Conservation (phyloP, 2,113 vertebrate genomes). For the Perca schrenkii region DNA sequence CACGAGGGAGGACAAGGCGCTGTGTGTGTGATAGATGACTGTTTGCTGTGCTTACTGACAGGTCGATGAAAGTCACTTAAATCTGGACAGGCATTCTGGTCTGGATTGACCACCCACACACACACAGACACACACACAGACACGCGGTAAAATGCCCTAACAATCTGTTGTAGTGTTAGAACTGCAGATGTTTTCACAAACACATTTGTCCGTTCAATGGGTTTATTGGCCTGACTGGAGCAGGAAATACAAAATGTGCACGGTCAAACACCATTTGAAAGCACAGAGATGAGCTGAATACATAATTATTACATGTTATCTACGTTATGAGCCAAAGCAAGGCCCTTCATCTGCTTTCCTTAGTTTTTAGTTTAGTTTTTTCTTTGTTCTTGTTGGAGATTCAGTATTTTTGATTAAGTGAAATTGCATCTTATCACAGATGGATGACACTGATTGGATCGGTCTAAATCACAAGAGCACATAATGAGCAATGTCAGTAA, state of each 20-base stretch:
- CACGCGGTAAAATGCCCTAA: background rate
- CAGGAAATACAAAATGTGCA: background rate
- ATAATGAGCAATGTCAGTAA: too few species aligned
- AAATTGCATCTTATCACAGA: too few species aligned
- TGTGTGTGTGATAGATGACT: background rate
- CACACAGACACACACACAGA: background rate
- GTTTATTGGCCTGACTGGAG: background rate
- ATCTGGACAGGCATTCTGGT: background rate
- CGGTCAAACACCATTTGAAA: background rate
- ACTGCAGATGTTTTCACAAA: background rate
- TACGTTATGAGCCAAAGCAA: too few species aligned
- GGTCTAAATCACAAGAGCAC: too few species aligned
- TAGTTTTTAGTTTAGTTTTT: background rate
- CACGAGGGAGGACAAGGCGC: background rate
- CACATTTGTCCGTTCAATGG: background rate
- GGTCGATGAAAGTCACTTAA: conserved; percentile 36
- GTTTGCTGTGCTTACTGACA: background rate
- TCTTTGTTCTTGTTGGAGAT: background rate
- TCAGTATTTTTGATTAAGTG: too few species aligned
- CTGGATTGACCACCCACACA: conserved; percentile 7
- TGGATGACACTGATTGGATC: too few species aligned
- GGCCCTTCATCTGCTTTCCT: background rate
- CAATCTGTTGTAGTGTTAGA: background rate
- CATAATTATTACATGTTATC: background rate
- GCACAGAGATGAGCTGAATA: background rate